phyloP scores from a whole-genome alignment of 2,888 invertebrate genomes.

The Xanthia togata region DNA sequence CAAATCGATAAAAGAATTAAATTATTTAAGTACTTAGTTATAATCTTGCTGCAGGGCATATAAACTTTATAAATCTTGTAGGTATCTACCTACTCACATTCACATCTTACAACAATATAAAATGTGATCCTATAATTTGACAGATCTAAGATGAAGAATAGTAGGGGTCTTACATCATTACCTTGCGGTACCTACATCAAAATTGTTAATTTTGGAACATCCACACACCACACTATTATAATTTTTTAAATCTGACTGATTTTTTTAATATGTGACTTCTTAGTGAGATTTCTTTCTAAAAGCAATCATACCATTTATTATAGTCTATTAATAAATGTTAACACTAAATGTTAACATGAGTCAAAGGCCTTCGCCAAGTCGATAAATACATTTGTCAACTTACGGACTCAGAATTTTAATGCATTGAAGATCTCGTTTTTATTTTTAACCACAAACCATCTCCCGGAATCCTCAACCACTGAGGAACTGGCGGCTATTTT shows the following conservation, averaged over 20 bases:
- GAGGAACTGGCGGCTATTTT: too few relatives aligned
- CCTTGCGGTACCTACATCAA: not conserved
- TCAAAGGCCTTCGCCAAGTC: constrained; percentile 1
- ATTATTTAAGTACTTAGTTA: constrained; percentile 1
- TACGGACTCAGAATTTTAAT: too few relatives aligned
- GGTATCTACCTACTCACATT: not conserved
- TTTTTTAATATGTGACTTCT: not conserved
- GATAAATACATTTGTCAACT: not conserved
- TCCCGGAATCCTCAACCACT: too few relatives aligned
- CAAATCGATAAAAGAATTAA: not conserved
- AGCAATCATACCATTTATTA: not conserved
- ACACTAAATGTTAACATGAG: not conserved
- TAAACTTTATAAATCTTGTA: not conserved
- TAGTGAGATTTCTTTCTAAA: not conserved
- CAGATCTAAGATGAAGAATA: not conserved
- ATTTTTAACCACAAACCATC: too few relatives aligned
- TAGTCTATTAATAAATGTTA: not conserved
- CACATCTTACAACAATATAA: not conserved
- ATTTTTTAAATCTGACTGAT: too few relatives aligned
- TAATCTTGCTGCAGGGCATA: not conserved
- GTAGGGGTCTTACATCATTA: not conserved
- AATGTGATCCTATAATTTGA: not conserved
- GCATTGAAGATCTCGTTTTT: not conserved
- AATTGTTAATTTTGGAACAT: not conserved
- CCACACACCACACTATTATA: too few relatives aligned